Conservation (phyloP, 2,113 vertebrate genomes). For the Lota lota region DNA sequence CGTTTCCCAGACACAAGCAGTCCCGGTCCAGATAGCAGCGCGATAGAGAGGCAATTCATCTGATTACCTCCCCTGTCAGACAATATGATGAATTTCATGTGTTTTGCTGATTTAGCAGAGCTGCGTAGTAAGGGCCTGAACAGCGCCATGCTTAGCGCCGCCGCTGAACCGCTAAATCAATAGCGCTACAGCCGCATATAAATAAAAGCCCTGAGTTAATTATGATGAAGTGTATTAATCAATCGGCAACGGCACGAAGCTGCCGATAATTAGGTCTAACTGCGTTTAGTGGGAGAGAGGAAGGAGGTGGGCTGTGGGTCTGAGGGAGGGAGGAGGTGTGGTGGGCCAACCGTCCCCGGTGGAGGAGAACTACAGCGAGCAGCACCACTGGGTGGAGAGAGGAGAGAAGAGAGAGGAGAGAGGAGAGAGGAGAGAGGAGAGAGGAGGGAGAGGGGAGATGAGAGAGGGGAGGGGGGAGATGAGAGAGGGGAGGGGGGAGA, state of each 20-base stretch:
- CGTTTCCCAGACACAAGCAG: too few species aligned
- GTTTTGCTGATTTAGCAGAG: conserved; percentile 21
- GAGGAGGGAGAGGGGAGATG: too few species aligned
- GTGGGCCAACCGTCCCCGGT: too few species aligned
- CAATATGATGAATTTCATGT: conserved; percentile 9
- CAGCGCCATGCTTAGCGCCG: conserved; percentile 13
- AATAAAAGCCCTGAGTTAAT: conserved; percentile 54
- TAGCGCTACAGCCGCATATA: conserved; percentile 30
- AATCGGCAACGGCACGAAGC: conserved; percentile 40
- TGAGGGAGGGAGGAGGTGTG: too few species aligned
- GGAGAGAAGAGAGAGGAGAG: too few species aligned
- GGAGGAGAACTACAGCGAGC: too few species aligned
- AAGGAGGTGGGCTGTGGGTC: too few species aligned
- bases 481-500: too few species aligned
- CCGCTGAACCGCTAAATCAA: conserved; percentile 35
- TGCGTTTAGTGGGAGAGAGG: conserved; percentile 39
- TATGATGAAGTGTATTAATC: conserved; percentile 49
- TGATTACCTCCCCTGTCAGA: background rate
- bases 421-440: too few species aligned
- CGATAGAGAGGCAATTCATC: background rate
- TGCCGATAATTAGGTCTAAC: conserved; percentile 50
- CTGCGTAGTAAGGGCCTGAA: background rate
- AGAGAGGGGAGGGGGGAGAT: too few species aligned
- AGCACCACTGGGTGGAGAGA: too few species aligned
- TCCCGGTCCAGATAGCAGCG: too few species aligned